Conservation (phyloP, 2,888 invertebrate species). For the Rugalucina vietnamica region DNA sequence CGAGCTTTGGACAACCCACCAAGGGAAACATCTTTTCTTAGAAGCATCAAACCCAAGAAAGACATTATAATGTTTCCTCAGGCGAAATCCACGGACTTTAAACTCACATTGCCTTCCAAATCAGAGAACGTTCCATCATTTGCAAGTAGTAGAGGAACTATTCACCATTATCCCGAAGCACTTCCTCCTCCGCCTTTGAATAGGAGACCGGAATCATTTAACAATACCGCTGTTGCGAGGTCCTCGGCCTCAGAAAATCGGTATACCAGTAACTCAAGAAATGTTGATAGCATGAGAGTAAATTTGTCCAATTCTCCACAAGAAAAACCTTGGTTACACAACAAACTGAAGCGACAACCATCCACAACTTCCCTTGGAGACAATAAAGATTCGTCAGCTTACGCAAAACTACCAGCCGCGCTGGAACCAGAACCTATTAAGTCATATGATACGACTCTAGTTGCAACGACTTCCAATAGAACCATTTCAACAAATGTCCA, state of each 20-base stretch:
- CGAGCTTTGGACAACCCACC: constrained; percentile 27
- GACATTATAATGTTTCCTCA: constrained; percentile 39
- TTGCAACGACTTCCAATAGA: neutral
- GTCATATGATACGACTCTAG: neutral
- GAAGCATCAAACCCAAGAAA: constrained; percentile 23
- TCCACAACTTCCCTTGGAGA: neutral
- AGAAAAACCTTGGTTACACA: neutral
- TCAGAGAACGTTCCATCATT: neutral
- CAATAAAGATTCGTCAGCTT: neutral
- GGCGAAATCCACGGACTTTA: constrained; percentile 45
- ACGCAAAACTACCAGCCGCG: neutral
- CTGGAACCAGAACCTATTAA: neutral
- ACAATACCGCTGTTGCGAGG: neutral
- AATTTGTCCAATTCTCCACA: neutral
- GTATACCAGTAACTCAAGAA: neutral
- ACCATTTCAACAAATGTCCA: neutral
- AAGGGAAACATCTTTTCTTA: constrained; percentile 43
- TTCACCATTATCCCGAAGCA: neutral
- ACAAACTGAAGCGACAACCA: neutral
- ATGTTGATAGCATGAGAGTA: neutral
- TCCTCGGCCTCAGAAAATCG: neutral
- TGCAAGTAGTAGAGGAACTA: neutral
- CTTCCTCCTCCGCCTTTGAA: neutral
- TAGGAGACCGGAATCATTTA: neutral
- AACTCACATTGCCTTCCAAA: constrained; percentile 29